A percentile compares a stretch with the other conserved stretches of the same genome.
Conservation (phyloP, 1,140 invertebrate species). For the Zeugodacus cucurbitae region DNA sequence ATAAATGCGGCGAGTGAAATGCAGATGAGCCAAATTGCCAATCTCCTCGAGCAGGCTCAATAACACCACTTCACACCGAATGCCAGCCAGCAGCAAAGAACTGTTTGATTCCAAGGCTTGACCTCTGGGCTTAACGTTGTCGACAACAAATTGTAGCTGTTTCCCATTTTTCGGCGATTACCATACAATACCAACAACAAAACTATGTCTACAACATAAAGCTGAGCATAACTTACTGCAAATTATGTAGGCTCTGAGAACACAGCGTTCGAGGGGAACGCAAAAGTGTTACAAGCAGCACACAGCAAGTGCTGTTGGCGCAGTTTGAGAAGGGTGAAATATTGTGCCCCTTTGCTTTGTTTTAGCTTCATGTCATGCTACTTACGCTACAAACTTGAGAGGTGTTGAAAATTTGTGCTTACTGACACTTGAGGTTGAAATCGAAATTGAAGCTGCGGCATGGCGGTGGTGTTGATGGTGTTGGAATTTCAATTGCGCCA, state of each 20-base stretch:
- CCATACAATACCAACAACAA: background rate
- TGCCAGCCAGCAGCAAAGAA: background rate
- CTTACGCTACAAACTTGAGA: background rate
- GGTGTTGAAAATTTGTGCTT: conserved; percentile 22
- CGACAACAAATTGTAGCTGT: conserved; percentile 19
- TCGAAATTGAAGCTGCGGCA: background rate
- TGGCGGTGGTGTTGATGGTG: background rate
- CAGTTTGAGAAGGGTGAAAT: background rate
- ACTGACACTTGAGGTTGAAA: background rate
- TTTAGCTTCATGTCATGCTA: background rate
- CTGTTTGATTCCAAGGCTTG: background rate
- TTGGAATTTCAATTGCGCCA: background rate
- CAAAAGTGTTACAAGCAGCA: background rate
- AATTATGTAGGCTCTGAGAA: background rate
- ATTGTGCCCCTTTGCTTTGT: background rate
- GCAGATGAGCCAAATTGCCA: conserved; percentile 1
- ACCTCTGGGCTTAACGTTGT: background rate
- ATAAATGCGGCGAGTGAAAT: background rate
- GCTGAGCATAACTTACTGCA: conserved; percentile 1
- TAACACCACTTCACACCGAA: background rate
- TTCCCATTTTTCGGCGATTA: background rate
- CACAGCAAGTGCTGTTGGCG: background rate
- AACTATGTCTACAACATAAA: background rate
- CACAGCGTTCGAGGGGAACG: no score
- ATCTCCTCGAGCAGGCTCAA: background rate